These are phyloP conservation scores for Seladonia tumulorum DNA, from an alignment of 2,888 invertebrate genomes.

Conservation along the genomic window DNA sequence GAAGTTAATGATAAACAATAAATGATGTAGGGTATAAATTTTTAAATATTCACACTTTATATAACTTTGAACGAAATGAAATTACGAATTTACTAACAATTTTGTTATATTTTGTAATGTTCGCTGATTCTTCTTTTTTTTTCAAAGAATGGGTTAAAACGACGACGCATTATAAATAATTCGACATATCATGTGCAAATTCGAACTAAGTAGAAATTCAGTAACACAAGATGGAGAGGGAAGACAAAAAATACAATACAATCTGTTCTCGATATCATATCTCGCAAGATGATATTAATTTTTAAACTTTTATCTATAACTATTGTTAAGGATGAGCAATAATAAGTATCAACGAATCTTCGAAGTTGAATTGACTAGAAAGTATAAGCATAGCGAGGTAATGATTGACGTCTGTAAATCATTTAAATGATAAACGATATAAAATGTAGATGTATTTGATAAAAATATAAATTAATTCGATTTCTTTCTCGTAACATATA, in stretches of 20 bases:
- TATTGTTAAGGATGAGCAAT: conserved; percentile 24
- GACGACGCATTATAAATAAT: conserved; percentile 4
- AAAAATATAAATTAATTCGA: conserved; percentile 24
- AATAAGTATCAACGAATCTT: conserved; percentile 5
- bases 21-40: conserved; percentile 15
- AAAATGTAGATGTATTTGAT: conserved; percentile 16
- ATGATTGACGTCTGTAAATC: conserved; percentile 20
- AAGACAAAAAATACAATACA: conserved; percentile 41
- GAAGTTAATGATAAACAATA: conserved; percentile 8
- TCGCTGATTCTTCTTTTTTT: conserved; percentile 15
- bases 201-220: conserved; percentile 1
- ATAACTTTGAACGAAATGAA: conserved; percentile 16
- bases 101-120: conserved; percentile 1
- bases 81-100: conserved; percentile 6
- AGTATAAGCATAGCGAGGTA: conserved; percentile 39
- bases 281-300: conserved; percentile 35
- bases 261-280: conserved; percentile 17
- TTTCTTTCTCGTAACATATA: conserved; percentile 44
- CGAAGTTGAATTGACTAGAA: conserved; percentile 32
- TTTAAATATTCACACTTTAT: neutral
- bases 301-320: neutral
- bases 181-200: neutral
- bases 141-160: conserved; percentile 15
- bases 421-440: conserved; percentile 36
- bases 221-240: conserved; percentile 36